Conservation (phyloP, 2,888 invertebrate genomes). For the Drosophila kanekoi region DNA sequence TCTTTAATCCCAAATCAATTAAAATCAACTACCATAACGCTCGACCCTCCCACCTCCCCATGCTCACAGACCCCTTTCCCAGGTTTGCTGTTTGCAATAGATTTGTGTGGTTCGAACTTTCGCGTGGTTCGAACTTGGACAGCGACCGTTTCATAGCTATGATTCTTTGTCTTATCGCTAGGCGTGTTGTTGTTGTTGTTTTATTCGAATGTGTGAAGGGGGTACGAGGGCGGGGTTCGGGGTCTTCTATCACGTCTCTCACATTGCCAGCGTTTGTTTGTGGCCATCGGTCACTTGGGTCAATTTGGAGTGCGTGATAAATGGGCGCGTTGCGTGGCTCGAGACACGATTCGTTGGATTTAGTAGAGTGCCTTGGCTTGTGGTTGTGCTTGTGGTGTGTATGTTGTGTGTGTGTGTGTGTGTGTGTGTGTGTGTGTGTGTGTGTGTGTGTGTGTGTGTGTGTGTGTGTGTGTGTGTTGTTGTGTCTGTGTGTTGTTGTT, state of each 20-base stretch:
- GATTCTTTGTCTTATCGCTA: slow-evolving; percentile 57
- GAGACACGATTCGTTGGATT: slow-evolving; percentile 46
- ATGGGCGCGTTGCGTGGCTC: slow-evolving; percentile 74
- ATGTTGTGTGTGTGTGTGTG: slow-evolving; percentile 29
- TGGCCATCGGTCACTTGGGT: slow-evolving; percentile 68
- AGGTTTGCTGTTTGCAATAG: slow-evolving; percentile 36
- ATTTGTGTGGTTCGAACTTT: slow-evolving; percentile 42
- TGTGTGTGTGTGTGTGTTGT: slow-evolving; percentile 28
- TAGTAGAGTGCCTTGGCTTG: slow-evolving; percentile 35
- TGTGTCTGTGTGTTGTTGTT: slow-evolving; percentile 31
- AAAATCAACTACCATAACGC: slow-evolving; percentile 17
- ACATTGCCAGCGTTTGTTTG: slow-evolving; percentile 27
- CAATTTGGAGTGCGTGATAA: slow-evolving; percentile 77
- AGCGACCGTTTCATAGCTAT: slow-evolving; percentile 45
- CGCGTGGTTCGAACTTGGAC: slow-evolving; percentile 31
- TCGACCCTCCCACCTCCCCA: not conserved
- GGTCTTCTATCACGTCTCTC: slow-evolving; percentile 25
- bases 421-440: slow-evolving; percentile 18
- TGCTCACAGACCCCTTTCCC: too few species aligned
- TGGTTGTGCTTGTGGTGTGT: slow-evolving; percentile 34
- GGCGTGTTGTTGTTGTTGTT: not conserved
- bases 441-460: slow-evolving; percentile 34
- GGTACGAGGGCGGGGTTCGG: not conserved
- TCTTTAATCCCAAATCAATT: slow-evolving; percentile 56
- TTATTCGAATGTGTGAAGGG: not conserved